A percentile compares a stretch with the other conserved stretches of the same genome.
Evolutionary conservation across 2,888 invertebrate species (phyloP).

Genomic region (Dascillus cervinus): DNA sequence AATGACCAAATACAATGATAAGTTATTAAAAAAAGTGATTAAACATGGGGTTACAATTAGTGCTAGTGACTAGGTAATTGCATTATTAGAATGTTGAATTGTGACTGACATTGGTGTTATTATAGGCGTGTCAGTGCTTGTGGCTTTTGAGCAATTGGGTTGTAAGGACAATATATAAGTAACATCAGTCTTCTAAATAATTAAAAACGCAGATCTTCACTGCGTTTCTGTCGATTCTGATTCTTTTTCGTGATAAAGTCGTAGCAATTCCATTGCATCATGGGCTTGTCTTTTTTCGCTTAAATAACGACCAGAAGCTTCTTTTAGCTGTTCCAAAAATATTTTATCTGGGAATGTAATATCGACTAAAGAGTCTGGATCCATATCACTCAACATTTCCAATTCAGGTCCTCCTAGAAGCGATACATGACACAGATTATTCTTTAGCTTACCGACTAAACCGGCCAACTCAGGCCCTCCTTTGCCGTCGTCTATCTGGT

Average conservation of each 20-base stretch:
- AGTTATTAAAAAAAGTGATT: slow-evolving; percentile 7
- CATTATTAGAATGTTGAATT: slow-evolving; percentile 13
- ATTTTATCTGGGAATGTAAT: slow-evolving; percentile 65
- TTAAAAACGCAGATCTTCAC: slow-evolving; percentile 9
- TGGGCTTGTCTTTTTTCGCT: slow-evolving; percentile 80
- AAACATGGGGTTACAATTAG: slow-evolving; percentile 9
- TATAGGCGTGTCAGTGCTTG: slow-evolving; percentile 14
- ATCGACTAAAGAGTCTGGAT: slow-evolving; percentile 79
- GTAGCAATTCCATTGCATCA: slow-evolving; percentile 78
- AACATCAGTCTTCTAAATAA: slow-evolving; percentile 18
- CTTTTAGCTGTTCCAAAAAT: slow-evolving; percentile 73
- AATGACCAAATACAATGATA: too few species aligned
- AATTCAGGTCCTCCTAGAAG: slow-evolving; percentile 76
- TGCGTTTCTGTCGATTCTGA: slow-evolving; percentile 14
- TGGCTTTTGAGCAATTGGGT: slow-evolving; percentile 21
- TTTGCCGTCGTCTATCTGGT: slow-evolving; percentile 51
- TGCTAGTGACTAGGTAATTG: slow-evolving; percentile 16
- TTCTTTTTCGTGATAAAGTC: slow-evolving; percentile 54
- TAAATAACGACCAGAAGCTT: slow-evolving; percentile 73
- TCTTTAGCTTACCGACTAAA: slow-evolving; percentile 68
- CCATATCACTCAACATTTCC: slow-evolving; percentile 82
- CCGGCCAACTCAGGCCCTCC: slow-evolving; percentile 58
- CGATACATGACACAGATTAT: slow-evolving; percentile 77
- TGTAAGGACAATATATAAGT: slow-evolving; percentile 17
- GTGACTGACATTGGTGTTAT: slow-evolving; percentile 12